Evolutionary conservation across 2,113 vertebrate genomes (phyloP).

Genomic region (Tachycineta bicolor): DNA sequence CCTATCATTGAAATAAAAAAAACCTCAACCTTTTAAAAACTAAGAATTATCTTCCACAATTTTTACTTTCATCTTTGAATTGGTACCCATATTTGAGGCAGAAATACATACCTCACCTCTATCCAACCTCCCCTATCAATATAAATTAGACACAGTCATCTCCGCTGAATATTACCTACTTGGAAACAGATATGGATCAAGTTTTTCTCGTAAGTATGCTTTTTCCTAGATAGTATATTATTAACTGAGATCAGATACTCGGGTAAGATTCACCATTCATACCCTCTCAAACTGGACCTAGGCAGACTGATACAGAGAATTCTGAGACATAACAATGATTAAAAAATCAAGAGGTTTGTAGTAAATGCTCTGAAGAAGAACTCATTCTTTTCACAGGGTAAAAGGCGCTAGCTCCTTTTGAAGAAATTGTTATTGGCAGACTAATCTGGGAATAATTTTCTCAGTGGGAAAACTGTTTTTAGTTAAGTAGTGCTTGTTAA

Average conservation of each 20-base stretch:
- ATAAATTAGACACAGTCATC: neutral
- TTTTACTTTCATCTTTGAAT: neutral
- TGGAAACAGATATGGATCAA: neutral
- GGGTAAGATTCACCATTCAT: neutral
- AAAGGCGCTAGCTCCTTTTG: neutral
- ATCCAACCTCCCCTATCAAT: neutral
- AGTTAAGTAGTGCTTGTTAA: slow-evolving; percentile 27
- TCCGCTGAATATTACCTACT: neutral
- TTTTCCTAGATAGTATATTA: neutral
- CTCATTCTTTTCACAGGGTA: neutral
- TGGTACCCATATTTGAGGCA: neutral
- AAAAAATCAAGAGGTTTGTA: neutral
- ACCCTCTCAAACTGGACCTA: neutral
- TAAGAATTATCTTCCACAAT: neutral
- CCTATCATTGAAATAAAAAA: neutral
- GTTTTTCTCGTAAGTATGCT: neutral
- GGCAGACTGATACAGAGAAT: neutral
- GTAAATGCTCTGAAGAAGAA: neutral
- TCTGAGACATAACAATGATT: neutral
- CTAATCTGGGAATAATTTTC: slow-evolving; percentile 33
- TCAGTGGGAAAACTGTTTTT: slow-evolving; percentile 23
- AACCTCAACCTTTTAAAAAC: neutral
- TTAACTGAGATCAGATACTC: neutral
- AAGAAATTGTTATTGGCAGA: neutral
- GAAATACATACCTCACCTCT: neutral